Conservation (phyloP, 2,797 vertebrate species). For the Enteromius afrohamiltoni region DNA sequence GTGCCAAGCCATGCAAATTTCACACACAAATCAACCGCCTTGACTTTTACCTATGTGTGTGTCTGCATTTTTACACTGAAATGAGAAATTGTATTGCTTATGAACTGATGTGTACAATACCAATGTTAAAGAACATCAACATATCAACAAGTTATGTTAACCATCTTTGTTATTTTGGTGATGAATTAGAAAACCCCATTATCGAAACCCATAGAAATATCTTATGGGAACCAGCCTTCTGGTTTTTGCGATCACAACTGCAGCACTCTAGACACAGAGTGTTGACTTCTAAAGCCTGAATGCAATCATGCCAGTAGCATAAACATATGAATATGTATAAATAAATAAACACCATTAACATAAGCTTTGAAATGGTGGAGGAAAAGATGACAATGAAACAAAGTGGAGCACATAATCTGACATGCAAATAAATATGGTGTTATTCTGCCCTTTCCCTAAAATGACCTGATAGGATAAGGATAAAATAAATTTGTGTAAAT, state of each 20-base stretch:
- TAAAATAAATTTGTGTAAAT: slow-evolving; percentile 22
- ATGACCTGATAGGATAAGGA: neutral
- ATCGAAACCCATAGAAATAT: neutral
- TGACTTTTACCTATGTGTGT: slow-evolving; percentile 36
- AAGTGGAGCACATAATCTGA: neutral
- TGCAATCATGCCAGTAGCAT: neutral
- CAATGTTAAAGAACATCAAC: neutral
- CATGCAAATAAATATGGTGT: neutral
- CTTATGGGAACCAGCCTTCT: neutral
- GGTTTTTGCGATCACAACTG: neutral
- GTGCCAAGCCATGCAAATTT: slow-evolving; percentile 60
- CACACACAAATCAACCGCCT: slow-evolving; percentile 53
- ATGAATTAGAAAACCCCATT: neutral
- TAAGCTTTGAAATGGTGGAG: neutral
- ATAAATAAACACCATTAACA: neutral
- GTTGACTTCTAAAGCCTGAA: neutral
- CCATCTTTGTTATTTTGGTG: neutral
- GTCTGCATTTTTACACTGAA: slow-evolving; percentile 19
- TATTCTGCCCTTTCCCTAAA: no score
- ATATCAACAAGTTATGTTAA: neutral
- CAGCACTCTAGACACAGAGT: neutral
- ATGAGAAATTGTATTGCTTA: slow-evolving; percentile 50
- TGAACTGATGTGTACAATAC: slow-evolving; percentile 38
- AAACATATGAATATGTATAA: neutral
- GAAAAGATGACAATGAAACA: neutral